Base-by-base conservation (phyloP, 1,140 invertebrate species). In the Drosophila orosa region DNA sequence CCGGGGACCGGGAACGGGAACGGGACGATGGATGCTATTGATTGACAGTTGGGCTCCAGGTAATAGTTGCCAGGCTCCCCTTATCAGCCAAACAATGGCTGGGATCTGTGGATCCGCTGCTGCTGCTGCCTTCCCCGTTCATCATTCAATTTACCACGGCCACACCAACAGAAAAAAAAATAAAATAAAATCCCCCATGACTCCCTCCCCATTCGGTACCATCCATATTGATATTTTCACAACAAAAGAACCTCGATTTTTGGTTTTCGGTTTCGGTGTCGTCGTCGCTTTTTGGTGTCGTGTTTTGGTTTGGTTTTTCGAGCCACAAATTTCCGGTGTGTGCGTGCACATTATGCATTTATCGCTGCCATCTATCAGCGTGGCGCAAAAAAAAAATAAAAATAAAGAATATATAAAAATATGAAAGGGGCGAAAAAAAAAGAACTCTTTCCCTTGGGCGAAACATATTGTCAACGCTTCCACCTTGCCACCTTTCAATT, bases 331-430 rank as follows among this genome's bases (percentile, higher is more conserved):
- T 72, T 86, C 82, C 79, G 71, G 55, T 77, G 72, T 63, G 44
- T 72, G 59, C 47, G 52, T 63, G 76, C 60, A 66, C 65, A 85
- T 86, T 81, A 78, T 86, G 83, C 83, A 89, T 74, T 80, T 89
- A 89, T 89, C 84, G 55, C 48, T 52, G 80, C 54, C 80, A 84
- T 89, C 80, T 89, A 89, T 89, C 84, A 89, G 69, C 73, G 65
- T 39, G 65, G 73, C 59, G 68, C 44, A 85, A 87, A 68, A 27
- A 17, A 22, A 19, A 35, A 35, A 47, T 25, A 17, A n/a, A 57
- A 42, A 29, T 13, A 3, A 25, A n/a, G 7, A 39, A 52, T n/a
- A 52, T 52, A 33, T 52, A 12, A 33, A 33, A 52, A 52, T 52
- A 22, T 52, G 2, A 33, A 35, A 52, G 19, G 31, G 50, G 50